A percentile compares a stretch with the other conserved stretches of the same genome.
phyloP scores from a whole-genome alignment of 2,113 vertebrate genomes.

The Mirza zaza region DNA sequence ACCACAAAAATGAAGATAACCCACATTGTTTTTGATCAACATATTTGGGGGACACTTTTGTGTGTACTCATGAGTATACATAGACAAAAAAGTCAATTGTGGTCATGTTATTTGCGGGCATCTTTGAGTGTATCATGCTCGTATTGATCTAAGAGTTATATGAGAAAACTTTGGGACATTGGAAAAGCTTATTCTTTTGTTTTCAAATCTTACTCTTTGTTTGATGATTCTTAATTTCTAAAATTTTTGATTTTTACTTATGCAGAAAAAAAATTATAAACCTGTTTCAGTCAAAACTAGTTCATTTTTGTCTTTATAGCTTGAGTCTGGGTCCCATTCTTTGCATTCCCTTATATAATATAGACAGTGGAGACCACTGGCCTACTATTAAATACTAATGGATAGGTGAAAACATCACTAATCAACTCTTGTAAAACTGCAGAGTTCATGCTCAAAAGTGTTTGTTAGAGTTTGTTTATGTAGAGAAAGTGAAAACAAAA shows the following conservation, averaged over 20 bases:
- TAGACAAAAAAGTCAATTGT: not conserved
- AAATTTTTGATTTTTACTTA: constrained; percentile 5
- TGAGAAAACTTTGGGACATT: not conserved
- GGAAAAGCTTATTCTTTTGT: not conserved
- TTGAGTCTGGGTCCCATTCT: not conserved
- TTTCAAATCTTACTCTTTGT: not conserved
- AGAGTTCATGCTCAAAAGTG: not conserved
- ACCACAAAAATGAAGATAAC: not conserved
- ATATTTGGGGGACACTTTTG: not conserved
- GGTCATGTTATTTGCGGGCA: not conserved
- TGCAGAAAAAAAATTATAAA: not conserved
- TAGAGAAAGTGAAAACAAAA: constrained; percentile 16
- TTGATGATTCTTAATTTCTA: constrained; percentile 29
- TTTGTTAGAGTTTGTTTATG: not conserved
- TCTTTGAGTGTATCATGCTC: not conserved
- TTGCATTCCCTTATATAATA: not conserved
- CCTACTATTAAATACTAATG: not conserved
- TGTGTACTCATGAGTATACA: not conserved
- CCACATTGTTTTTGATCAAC: not conserved
- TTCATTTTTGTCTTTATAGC: not conserved
- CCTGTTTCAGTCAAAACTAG: not conserved
- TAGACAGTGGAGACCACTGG: not conserved
- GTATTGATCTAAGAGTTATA: not conserved
- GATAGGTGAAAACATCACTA: not conserved
- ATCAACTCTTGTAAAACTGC: not conserved